Evolutionary conservation across 1,140 invertebrate species (phyloP), one percentile per base, ranked within the genome.

Genomic region (Penaeus indicus): DNA sequence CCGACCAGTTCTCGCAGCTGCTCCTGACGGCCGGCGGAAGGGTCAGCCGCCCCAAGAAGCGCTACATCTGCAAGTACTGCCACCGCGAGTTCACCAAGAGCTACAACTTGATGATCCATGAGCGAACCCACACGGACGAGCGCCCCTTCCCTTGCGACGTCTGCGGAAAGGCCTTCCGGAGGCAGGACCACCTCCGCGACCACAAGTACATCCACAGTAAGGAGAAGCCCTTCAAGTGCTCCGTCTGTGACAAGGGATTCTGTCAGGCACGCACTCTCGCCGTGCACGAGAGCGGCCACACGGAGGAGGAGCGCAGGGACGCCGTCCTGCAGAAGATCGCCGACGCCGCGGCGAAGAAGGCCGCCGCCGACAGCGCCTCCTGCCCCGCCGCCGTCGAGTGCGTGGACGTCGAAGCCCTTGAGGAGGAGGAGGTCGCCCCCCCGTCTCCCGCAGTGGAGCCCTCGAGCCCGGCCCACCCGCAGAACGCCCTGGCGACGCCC

Each of bases 51-150:
- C 96, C 97, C 93, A 98, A 98, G 95, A 98, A 97, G 95, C 97
- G 99, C 94, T 99, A 98, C 94, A 97, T 99, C 93, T 99, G 99
- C 94, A 97, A 98, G 92, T 99, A 97, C 92, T 99, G 99, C 93
- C 96, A 97, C 92, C 95, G 98, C 62, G 97, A 99, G 92, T 99
- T 99, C 93, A 99, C 98, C 87, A 99, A 99, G 94, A 97, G 97
- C 25, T 99, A 99, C 94, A 99, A 99, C 93, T 94, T 99, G 83
- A 94, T 99, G 82, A 99, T 99, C 91, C 98, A 99, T 93, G 97
- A 99, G 93, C 94, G 98, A 91, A 99, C 98, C 3, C 99, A 99
- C 92, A 99, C 99, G 7, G 98, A 99, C 93, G 99, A 99, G 93
- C 93, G 99, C 85, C 99, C 99, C 0, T 99, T 98, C 92, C 97